These are phyloP conservation scores for Caenorhabditis sp. DNA, from an alignment of 2,888 invertebrate genomes.

Conservation along the genomic window DNA sequence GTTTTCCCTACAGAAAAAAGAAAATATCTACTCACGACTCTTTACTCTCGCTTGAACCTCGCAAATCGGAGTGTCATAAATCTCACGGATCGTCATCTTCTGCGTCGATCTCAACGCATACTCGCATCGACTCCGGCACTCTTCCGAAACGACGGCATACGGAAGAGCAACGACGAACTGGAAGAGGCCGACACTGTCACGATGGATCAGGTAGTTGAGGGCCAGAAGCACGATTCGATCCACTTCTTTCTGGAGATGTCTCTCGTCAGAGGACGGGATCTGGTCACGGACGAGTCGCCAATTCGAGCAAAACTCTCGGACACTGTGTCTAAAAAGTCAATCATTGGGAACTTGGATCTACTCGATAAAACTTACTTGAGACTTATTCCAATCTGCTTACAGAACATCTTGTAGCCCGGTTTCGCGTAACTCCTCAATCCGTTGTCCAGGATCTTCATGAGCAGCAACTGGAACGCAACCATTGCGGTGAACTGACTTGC, in stretches of 20 bases:
- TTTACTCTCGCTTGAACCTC: constrained; percentile 55
- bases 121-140: constrained; percentile 75
- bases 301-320: constrained; percentile 75
- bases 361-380: constrained; percentile 71
- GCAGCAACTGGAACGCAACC: constrained; percentile 75
- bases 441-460: constrained; percentile 79
- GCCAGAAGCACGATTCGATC: constrained; percentile 79
- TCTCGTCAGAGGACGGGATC: constrained; percentile 45
- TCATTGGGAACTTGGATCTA: neutral
- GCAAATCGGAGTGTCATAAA: constrained; percentile 62
- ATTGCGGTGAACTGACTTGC: constrained; percentile 75
- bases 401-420: constrained; percentile 74
- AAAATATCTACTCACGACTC: constrained; percentile 44
- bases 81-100: constrained; percentile 62
- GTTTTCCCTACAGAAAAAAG: neutral
- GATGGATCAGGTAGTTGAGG: constrained; percentile 74
- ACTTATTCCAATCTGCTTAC: constrained; percentile 78
- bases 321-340: constrained; percentile 69
- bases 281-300: constrained; percentile 72
- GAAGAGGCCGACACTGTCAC: constrained; percentile 79
- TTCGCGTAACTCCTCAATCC: constrained; percentile 77
- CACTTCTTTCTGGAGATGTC: constrained; percentile 77
- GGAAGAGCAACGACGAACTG: constrained; percentile 82
- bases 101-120: constrained; percentile 70
- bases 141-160: constrained; percentile 77